Base-by-base conservation (phyloP, 2,888 invertebrate genomes). In the Cerceris rybyensis region DNA sequence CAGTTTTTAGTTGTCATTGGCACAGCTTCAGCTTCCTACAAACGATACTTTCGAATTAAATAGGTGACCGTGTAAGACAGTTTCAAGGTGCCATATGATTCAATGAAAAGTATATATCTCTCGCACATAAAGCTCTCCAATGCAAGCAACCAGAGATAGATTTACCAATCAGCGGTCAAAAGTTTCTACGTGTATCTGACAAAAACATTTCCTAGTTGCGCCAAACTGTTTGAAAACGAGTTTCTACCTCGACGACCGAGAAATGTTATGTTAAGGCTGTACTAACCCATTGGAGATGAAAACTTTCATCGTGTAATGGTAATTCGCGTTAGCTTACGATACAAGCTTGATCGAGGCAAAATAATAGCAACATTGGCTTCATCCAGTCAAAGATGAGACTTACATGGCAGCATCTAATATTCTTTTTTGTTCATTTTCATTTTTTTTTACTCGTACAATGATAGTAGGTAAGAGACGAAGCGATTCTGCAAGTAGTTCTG, bases 111-210 rank as follows among this genome's bases (percentile, higher is more conserved):
- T 67, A 52, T 61, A 57, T 59, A 65, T 75, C 64, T 59, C 64
- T 49, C 71, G 65, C 54, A 65, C 64, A 50, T 46, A 71, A 65
- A 64, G 72, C 71, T 59, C 65, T 54, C 75, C 65, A 65, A 65
- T 60, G 71, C 46, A 65, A 75, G 54, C 57, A 49, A 60, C 64
- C 43, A 54, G 54, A 71, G 75, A 71, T 59, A 63, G 72, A 75
- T 75, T 75, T 71, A 75, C 71, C 75, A 72, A 75, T 64, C 71
- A 65, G 58, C 73, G 73, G 71, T 49, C 71, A 65, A 54, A 75
- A 71, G 72, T 71, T 71, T 75, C 54, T 75, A 71, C 75, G 50
- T 71, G 75, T 50, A 59, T 57, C 59, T 71, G 75, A 75, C 75
- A 71, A 68, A 60, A 64, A 71, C 75, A 64, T 75, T 75, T 71